These are phyloP conservation scores for Mellivora capensis DNA, from an alignment of 2,113 vertebrate genomes.

Conservation along the genomic window DNA sequence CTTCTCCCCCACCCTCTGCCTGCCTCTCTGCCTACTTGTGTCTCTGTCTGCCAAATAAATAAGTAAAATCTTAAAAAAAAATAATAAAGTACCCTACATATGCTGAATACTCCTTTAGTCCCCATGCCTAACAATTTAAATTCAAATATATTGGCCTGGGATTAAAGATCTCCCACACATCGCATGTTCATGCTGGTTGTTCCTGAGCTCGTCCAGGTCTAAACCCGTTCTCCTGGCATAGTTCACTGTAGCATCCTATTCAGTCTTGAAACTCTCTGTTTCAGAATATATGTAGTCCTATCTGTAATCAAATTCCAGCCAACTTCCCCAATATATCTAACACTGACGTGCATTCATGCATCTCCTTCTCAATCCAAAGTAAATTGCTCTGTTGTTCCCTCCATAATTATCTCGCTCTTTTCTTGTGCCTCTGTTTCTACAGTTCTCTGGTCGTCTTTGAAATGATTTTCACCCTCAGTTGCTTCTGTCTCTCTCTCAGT, in stretches of 20 bases:
- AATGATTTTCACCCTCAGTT: not conserved
- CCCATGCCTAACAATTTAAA: not conserved
- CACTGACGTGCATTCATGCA: not conserved
- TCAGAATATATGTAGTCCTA: not conserved
- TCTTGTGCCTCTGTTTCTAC: not conserved
- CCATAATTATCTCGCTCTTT: not conserved
- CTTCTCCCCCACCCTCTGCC: no score
- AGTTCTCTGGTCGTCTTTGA: not conserved
- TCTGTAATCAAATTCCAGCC: not conserved
- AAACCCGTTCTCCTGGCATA: not conserved
- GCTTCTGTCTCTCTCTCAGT: not conserved
- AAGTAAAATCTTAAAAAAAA: no score
- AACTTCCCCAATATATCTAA: not conserved
- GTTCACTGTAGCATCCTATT: not conserved
- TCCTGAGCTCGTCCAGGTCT: not conserved
- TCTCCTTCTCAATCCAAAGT: not conserved
- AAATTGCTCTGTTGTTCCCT: not conserved
- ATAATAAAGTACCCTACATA: not conserved
- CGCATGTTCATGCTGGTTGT: not conserved
- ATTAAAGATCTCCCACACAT: not conserved
- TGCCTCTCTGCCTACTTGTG: no score
- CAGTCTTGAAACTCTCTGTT: not conserved
- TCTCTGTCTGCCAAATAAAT: no score
- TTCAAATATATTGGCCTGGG: not conserved
- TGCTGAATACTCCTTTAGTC: not conserved